Evolutionary conservation across 2,888 invertebrate genomes (phyloP).

Genomic region (Ophion ellenae): DNA sequence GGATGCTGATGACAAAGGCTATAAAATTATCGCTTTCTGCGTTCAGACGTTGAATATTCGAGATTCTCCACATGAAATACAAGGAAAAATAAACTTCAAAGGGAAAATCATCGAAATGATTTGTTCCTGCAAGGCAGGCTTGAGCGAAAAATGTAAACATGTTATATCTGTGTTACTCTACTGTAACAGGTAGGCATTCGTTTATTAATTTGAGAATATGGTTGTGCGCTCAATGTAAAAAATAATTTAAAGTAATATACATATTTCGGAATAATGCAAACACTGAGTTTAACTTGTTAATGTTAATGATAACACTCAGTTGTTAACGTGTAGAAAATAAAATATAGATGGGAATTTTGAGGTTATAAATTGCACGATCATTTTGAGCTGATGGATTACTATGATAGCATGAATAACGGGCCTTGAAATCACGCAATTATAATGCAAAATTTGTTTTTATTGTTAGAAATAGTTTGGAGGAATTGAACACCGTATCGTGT

Average conservation of each 20-base stretch:
- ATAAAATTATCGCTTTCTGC: conserved; percentile 19
- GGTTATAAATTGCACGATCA: conserved; percentile 18
- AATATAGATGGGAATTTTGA: conserved; percentile 2
- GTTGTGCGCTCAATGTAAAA: no score
- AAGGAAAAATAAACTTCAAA: conserved; percentile 1
- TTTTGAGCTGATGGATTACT: conserved; percentile 4
- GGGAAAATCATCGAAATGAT: conserved; percentile 20
- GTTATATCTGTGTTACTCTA: conserved; percentile 21
- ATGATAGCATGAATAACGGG: neutral
- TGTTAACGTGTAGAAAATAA: conserved; percentile 10
- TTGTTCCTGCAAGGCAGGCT: conserved; percentile 1
- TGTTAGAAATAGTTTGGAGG: conserved; percentile 16
- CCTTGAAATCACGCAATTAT: conserved; percentile 1
- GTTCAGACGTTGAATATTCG: conserved; percentile 25
- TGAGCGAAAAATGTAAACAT: conserved; percentile 23
- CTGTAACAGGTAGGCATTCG: neutral
- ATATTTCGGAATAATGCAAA: conserved; percentile 17
- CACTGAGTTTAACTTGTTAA: conserved; percentile 1
- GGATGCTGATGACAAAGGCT: neutral
- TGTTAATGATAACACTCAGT: neutral
- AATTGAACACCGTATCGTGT: conserved; percentile 14
- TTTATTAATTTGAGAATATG: no score
- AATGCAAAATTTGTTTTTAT: conserved; percentile 12
- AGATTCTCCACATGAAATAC: conserved; percentile 28
- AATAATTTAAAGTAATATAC: conserved; percentile 2